phyloP scores from a whole-genome alignment of 2,797 vertebrate genomes.

The Natrix natrix region DNA sequence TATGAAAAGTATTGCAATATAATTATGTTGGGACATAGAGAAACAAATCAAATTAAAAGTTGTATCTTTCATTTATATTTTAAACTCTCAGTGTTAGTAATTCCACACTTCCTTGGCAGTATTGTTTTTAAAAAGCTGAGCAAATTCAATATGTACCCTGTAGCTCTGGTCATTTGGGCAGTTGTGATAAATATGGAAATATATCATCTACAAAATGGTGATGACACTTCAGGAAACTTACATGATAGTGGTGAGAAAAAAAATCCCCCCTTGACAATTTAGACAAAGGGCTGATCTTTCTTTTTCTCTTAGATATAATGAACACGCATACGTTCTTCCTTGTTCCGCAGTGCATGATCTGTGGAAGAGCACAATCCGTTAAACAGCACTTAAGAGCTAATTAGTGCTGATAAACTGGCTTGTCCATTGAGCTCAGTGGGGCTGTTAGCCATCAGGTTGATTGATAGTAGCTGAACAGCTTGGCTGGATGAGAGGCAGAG shows the following conservation, averaged over 20 bases:
- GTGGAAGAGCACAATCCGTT: neutral
- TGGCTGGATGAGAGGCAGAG: neutral
- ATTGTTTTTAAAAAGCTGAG: neutral
- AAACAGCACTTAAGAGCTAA: constrained; percentile 14
- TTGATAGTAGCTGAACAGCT: neutral
- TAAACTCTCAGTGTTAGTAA: neutral
- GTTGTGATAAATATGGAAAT: neutral
- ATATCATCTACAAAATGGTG: neutral
- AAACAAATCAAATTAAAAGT: neutral
- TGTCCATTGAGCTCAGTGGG: neutral
- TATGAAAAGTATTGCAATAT: neutral
- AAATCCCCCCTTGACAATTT: neutral
- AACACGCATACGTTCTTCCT: neutral
- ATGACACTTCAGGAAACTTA: neutral
- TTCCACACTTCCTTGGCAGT: neutral
- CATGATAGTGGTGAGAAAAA: neutral
- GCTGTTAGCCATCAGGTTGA: neutral
- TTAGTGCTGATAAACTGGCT: constrained; percentile 2
- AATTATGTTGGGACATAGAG: neutral
- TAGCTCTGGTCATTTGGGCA: neutral
- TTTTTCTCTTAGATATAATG: neutral
- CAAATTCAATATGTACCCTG: neutral
- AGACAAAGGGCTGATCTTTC: neutral
- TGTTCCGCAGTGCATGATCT: neutral
- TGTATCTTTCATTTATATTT: neutral